Evolutionary conservation across 2,113 vertebrate genomes (phyloP), one percentile per base, ranked within the genome.

Genomic region (Nipponia nippon): DNA sequence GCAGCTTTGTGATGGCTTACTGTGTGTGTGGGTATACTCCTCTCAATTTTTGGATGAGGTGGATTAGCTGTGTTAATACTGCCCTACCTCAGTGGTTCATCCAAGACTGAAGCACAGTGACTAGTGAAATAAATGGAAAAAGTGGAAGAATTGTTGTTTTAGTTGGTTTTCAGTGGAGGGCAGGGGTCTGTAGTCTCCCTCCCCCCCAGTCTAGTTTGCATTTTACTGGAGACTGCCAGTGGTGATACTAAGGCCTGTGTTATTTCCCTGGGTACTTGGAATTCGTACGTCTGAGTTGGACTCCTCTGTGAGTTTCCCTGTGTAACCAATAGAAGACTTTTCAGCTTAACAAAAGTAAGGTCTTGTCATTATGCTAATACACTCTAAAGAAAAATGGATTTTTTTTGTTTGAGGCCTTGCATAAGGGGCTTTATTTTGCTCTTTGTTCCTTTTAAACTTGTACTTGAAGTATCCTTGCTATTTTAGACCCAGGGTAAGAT

Each of bases 251-350:
- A 90, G 32, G 29, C 23, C 38, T 70, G 20, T 50, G n/a, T 87
- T 89, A 81, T 53, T 90, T 95, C 58, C 67, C 29, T 7, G 30
- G 63, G 19, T 70, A 26, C 32, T 12, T 86, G 25, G 66, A 80
- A 73, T 73, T 89, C 29, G 1, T 44, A 27, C 3, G 1, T 61
- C 40, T 1, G 4, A 59, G 38, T 82, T 78, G 32, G 29, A 52
- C 38, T 50, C 11, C 36, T 71, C 46, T 0, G 0, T 17, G n/a
- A 62, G 22, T 67, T 90, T 83, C 50, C 34, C n/a, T 62, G 2
- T 62, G 55, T 70, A 79, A 91, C 77, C 50, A 69, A 22, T 30
- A 34, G 59, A 67, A 70, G 29, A 72, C 50, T 77, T 87, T 67
- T 89, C 34, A 49, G 29, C 34, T 79, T 65, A 34, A 42, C 14